Conservation (phyloP, 2,113 vertebrate species). For the Trogon melanurus region DNA sequence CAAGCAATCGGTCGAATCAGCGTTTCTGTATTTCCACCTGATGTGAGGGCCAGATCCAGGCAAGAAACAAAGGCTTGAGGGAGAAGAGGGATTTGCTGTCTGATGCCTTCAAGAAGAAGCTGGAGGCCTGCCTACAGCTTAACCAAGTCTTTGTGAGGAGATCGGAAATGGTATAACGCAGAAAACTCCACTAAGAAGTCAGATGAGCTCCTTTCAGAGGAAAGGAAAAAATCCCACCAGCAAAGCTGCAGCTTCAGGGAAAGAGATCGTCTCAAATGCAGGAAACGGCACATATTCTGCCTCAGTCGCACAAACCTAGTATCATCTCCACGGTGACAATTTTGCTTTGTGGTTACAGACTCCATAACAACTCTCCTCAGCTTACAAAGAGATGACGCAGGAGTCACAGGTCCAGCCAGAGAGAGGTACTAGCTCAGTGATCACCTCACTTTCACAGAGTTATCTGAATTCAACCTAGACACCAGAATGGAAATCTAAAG, state of each 20-base stretch:
- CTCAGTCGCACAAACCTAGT: neutral
- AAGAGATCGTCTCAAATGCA: neutral
- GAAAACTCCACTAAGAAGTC: slow-evolving; percentile 8
- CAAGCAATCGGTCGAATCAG: neutral
- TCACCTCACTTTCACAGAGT: neutral
- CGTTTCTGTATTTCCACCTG: neutral
- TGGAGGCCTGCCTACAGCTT: neutral
- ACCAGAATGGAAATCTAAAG: neutral
- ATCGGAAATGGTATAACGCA: neutral
- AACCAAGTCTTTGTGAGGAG: neutral
- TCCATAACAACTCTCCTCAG: neutral
- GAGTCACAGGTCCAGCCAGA: neutral
- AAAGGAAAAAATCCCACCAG: neutral
- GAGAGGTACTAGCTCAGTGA: neutral
- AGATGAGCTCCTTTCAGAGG: neutral
- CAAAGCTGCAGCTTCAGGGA: neutral
- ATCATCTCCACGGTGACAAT: neutral
- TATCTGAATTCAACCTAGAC: neutral
- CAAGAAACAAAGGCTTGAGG: slow-evolving; percentile 4
- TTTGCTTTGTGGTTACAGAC: neutral
- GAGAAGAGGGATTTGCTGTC: neutral
- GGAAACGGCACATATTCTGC: neutral
- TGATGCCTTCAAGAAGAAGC: slow-evolving; percentile 18
- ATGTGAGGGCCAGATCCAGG: neutral
- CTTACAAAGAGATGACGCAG: neutral